Percentiles rank a stretch among this genome's conserved stretches.
These are phyloP conservation scores for Campaea margaritaria DNA, from an alignment of 2,888 invertebrate species.

Conservation along the genomic window DNA sequence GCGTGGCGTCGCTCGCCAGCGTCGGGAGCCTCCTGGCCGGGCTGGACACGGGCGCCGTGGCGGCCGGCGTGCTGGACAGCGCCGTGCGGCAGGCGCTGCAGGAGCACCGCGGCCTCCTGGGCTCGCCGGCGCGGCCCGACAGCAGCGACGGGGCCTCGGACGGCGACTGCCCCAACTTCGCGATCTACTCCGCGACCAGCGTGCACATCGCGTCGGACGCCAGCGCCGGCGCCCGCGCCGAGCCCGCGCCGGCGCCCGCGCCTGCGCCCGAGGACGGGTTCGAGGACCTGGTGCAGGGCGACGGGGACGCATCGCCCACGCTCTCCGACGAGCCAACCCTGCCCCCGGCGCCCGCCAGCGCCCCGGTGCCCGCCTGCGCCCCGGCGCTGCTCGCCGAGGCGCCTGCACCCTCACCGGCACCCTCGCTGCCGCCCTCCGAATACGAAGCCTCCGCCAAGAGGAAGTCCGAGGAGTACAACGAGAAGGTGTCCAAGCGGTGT, in stretches of 20 bases:
- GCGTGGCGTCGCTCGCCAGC: conserved; percentile 28
- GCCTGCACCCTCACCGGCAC: conserved; percentile 15
- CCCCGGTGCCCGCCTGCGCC: too few relatives aligned
- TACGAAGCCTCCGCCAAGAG: conserved; percentile 14
- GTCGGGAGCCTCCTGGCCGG: conserved; percentile 58
- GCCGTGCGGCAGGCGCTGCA: conserved; percentile 72
- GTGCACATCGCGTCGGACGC: conserved; percentile 88
- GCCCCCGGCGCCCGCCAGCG: conserved; percentile 7
- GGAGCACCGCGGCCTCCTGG: conserved; percentile 67
- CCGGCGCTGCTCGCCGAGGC: conserved; percentile 25
- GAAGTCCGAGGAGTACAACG: conserved; percentile 61
- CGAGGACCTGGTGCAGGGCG: conserved; percentile 57
- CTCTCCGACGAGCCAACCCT: conserved; percentile 2
- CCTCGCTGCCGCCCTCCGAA: conserved; percentile 3
- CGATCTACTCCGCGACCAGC: conserved; percentile 93
- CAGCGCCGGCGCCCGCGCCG: conserved; percentile 40
- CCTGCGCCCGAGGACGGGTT: conserved; percentile 42
- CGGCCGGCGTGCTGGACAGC: conserved; percentile 61
- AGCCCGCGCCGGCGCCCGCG: conserved; percentile 31
- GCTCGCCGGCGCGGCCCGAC: conserved; percentile 40
- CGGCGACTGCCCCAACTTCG: conserved; percentile 93
- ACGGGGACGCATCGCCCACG: conserved; percentile 46
- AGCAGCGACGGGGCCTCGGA: conserved; percentile 81
- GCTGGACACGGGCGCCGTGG: conserved; percentile 54
- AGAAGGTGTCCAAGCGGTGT: conserved; percentile 71